These are phyloP conservation scores for Dyspetes luteomarginatus DNA, from an alignment of 2,888 invertebrate genomes.

Conservation along the genomic window DNA sequence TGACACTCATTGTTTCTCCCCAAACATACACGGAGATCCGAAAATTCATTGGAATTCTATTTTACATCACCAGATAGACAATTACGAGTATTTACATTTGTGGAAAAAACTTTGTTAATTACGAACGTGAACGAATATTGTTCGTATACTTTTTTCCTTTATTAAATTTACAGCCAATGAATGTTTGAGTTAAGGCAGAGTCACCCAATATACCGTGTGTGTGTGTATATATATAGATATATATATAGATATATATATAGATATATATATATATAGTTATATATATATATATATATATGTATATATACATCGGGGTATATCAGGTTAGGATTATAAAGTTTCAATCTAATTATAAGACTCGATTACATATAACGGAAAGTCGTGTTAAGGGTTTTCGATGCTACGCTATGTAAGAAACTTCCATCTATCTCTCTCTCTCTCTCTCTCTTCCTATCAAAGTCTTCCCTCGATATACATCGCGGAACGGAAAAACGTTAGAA, in stretches of 20 bases:
- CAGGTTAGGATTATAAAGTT: constrained; percentile 58
- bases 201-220: constrained; percentile 16
- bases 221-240: neutral
- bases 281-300: neutral
- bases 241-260: constrained; percentile 3
- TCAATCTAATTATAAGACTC: constrained; percentile 60
- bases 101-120: constrained; percentile 23
- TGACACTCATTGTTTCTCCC: neutral
- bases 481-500: neutral
- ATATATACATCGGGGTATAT: neutral
- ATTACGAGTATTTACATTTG: constrained; percentile 14
- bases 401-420: constrained; percentile 28
- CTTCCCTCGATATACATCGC: constrained; percentile 7
- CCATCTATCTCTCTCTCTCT: neutral
- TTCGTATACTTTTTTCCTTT: constrained; percentile 2
- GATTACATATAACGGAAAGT: constrained; percentile 44
- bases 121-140: constrained; percentile 19
- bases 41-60: constrained; percentile 1
- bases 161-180: neutral
- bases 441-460: neutral
- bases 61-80: neutral
- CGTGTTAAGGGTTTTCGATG: constrained; percentile 43
- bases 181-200: constrained; percentile 12
- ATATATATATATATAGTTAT: constrained; percentile 16
- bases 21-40: too few species aligned